These are phyloP conservation scores for Ophiodon elongatus DNA, from an alignment of 2,113 vertebrate species.

Conservation along the genomic window DNA sequence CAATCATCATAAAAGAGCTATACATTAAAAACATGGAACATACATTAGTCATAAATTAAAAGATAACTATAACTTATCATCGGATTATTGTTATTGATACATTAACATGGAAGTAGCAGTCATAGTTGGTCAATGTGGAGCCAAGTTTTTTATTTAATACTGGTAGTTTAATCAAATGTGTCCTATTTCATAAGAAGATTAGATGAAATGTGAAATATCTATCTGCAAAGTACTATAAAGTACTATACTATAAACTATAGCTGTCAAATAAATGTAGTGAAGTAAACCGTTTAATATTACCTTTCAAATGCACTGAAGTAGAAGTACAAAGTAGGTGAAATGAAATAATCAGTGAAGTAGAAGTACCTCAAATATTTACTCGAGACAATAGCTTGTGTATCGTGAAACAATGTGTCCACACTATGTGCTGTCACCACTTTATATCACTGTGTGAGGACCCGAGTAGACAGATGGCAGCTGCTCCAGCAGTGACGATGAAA, in stretches of 20 bases:
- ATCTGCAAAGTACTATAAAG: background rate
- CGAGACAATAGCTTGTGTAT: background rate
- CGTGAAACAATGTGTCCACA: background rate
- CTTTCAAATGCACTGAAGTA: background rate
- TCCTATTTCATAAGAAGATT: background rate
- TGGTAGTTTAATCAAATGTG: background rate
- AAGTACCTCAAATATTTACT: background rate
- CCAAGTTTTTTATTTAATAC: no score
- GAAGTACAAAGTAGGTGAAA: background rate
- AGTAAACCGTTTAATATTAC: background rate
- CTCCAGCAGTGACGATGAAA: constrained; percentile 43
- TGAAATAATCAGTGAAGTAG: background rate
- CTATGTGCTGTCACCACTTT: background rate
- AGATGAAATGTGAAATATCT: background rate
- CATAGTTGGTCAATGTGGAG: background rate
- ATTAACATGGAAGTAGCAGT: no score
- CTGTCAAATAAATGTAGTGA: background rate
- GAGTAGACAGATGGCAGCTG: constrained; percentile 40
- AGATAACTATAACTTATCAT: no score
- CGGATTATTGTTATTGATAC: no score
- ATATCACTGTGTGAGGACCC: constrained; percentile 7
- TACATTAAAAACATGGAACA: no score
- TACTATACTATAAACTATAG: no score
- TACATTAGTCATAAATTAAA: no score
- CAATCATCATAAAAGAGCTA: no score